phyloP scores from a whole-genome alignment of 2,888 invertebrate species.

The Melipona beecheii region DNA sequence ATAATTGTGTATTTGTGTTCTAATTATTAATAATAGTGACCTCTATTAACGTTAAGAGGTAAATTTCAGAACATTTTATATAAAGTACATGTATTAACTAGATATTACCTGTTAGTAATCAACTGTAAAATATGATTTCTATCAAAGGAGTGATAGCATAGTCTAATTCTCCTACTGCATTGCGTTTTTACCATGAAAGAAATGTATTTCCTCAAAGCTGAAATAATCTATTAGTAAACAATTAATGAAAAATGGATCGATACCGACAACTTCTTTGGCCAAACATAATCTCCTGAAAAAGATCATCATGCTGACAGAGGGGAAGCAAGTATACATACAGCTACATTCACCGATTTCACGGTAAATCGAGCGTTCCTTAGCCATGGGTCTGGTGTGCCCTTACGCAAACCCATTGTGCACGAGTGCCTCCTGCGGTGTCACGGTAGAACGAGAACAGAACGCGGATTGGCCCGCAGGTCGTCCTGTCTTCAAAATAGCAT shows the following conservation, averaged over 20 bases:
- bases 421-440: conserved; percentile 80
- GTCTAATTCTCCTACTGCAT: not conserved
- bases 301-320: conserved; percentile 65
- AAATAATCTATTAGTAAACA: conserved; percentile 11
- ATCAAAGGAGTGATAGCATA: not conserved
- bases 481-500: conserved; percentile 69
- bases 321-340: conserved; percentile 38
- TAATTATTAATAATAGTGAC: not conserved
- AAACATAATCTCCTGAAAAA: conserved; percentile 64
- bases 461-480: conserved; percentile 44
- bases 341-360: conserved; percentile 70
- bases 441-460: conserved; percentile 66
- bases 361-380: conserved; percentile 74
- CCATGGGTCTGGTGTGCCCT: conserved; percentile 50
- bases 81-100: not conserved
- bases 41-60: not conserved
- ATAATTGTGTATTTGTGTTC: not conserved
- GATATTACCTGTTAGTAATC: not conserved
- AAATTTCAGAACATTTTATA: not conserved
- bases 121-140: not conserved
- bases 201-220: not conserved
- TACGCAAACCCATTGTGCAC: conserved; percentile 71
- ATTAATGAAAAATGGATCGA: conserved; percentile 36
- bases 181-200: not conserved
- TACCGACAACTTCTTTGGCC: not conserved